Evolutionary conservation across 2,888 invertebrate species (phyloP), one percentile per base, ranked within the genome.

Genomic region (Iselma pallidipennis): DNA sequence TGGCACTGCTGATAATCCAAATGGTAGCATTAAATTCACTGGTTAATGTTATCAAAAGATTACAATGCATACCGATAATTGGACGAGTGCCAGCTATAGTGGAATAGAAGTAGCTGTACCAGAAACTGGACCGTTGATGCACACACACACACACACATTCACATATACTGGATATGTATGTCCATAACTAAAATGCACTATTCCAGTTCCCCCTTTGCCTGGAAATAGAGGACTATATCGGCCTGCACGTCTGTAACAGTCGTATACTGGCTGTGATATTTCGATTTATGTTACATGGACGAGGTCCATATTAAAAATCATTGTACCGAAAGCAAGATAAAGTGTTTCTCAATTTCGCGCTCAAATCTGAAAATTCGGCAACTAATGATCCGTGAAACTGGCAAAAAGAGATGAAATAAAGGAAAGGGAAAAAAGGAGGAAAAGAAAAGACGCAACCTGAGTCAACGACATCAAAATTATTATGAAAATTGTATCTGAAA

Each of bases 311-410:
- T 76, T 75, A 75, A 76, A 73, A 73, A 70, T 69, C 75, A 74
- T 72, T 74, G 72, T 72, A 76, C 74, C 78, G 77, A 75, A 74
- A 77, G 72, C 70, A 72, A 76, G 77, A 78, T 78, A 77, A 78
- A 78, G 74, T 75, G 76, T 76, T 75, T 76, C 75, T 71, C 73
- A 74, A 70, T 70, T 74, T 66, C 66, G 63, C 68, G 65, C 61
- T 66, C 62, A 67, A 72, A 70, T 68, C 70, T 66, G 62, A 70
- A 69, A 70, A 68, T 71, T 66, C 63, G 58, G 67, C 57, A 67
- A 69, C 72, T 74, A 75, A 74, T 74, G 75, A 75, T 66, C 71
- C 71, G 76, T 70, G 66, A 74, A 74, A 76, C 68, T 67, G 63
- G 69, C 65, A 60, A 67, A 66, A 61, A 59, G n/a, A 54, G 57